A percentile compares a stretch with the other conserved stretches of the same genome.
Conservation (phyloP, 2,113 vertebrate genomes). For the Vidua chalybeata region DNA sequence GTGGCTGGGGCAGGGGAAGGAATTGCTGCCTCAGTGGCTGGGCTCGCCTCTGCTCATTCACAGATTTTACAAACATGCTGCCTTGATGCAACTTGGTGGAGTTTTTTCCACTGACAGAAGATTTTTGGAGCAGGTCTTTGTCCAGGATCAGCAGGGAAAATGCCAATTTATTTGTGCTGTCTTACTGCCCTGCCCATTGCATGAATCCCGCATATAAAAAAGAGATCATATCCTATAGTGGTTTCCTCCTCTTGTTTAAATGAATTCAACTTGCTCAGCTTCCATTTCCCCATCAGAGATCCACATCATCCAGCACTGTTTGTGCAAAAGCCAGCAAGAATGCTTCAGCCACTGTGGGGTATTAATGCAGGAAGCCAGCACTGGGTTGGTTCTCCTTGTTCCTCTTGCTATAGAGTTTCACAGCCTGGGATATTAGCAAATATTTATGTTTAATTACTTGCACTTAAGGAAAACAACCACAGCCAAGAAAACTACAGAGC, state of each 20-base stretch:
- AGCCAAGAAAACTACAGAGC: conserved; percentile 59
- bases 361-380: not conserved
- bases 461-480: conserved; percentile 53
- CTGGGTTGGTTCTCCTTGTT: not conserved
- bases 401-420: conserved; percentile 53
- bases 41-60: not conserved
- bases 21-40: not conserved
- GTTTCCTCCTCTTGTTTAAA: conserved; percentile 2
- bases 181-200: not conserved
- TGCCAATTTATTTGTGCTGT: not conserved
- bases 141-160: not conserved
- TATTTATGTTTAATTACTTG: conserved; percentile 67
- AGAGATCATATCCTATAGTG: not conserved
- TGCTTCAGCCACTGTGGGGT: not conserved
- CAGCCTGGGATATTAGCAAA: conserved; percentile 61
- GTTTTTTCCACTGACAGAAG: not conserved
- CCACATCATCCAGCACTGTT: not conserved
- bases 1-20: not conserved
- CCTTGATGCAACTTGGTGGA: not conserved
- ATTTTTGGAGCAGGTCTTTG: not conserved
- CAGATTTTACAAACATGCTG: not conserved
- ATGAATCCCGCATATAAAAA: not conserved
- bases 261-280: not conserved
- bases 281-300: not conserved
- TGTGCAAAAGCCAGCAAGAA: conserved; percentile 2